phyloP scores from a whole-genome alignment of 1,140 invertebrate genomes.

The Drosophila cardini region DNA sequence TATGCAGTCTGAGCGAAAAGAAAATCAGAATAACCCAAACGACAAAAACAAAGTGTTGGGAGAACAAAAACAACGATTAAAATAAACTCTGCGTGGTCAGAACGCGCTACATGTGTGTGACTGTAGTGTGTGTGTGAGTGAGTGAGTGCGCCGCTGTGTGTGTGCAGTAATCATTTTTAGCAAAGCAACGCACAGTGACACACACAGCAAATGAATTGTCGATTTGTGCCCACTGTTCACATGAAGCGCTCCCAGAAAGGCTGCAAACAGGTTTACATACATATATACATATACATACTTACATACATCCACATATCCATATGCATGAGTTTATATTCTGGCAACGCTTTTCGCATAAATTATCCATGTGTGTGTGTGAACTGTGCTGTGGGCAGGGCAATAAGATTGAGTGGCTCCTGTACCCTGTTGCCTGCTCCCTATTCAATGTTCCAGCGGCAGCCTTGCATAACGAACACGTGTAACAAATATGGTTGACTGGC shows the following conservation, averaged over 20 bases:
- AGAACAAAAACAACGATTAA: constrained; percentile 60
- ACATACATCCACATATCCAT: constrained; percentile 14
- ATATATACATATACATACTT: constrained; percentile 26
- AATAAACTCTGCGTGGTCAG: constrained; percentile 74
- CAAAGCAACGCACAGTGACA: constrained; percentile 64
- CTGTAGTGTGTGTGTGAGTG: constrained; percentile 19
- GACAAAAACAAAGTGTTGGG: constrained; percentile 74
- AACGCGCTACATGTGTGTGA: constrained; percentile 48
- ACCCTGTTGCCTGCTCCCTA: constrained; percentile 22
- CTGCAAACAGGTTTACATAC: constrained; percentile 72
- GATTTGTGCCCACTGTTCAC: constrained; percentile 60
- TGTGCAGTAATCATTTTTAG: constrained; percentile 73
- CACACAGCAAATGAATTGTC: constrained; percentile 20
- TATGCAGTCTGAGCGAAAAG: constrained; percentile 60
- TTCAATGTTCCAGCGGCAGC: constrained; percentile 50
- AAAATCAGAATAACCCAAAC: constrained; percentile 74
- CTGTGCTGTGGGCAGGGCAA: constrained; percentile 60
- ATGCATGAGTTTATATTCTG: constrained; percentile 68
- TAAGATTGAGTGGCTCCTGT: constrained; percentile 58
- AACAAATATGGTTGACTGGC: constrained; percentile 62
- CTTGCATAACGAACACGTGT: constrained; percentile 81
- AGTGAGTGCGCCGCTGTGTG: constrained; percentile 38
- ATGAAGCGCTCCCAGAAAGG: constrained; percentile 57
- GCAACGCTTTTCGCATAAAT: constrained; percentile 81
- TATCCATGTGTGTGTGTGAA: constrained; percentile 30